Base-by-base conservation (phyloP, 2,888 invertebrate genomes). In the Coecobrya sp. region DNA sequence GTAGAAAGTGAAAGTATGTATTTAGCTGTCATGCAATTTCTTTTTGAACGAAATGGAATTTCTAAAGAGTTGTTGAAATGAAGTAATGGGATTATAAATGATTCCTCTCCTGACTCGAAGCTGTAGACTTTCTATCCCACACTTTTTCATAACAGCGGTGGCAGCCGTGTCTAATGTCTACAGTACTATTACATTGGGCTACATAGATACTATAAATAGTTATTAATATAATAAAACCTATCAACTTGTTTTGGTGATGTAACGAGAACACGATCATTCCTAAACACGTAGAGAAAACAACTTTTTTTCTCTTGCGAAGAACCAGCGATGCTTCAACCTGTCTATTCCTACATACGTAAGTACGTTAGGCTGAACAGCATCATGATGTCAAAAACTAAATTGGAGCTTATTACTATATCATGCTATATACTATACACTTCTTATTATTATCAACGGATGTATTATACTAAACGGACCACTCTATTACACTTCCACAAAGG, bases 41-140 rank as follows among this genome's bases (percentile, higher is more conserved):
- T 62, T 81, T 81, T 52, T 45, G 27, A 55, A 88, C 62, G 45
- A 68, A 73, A 79, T 81, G 88, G 65, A 89, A 70, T 82, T 89
- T 89, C 45, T 62, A 89, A 89, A 73, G 89, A 84, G 89, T 84
- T 89, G 89, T 89, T 89, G 89, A 89, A 89, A 89, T 85, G 89
- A 73, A 89, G 89, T 89, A 91, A 91, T 91, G 91, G 82, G 86
- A 91, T 91, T 91, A 86, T 91, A 86, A 91, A 91, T 86, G 91
- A 91, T 91, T 91, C 68, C 36, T 79, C 86, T 91, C 27, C 30
- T 45, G 59, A 82, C 59, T 82, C 82, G 36, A 79, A 13, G 49
- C 3, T 25, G 16, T 30, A 49, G 79, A 79, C 79, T 79, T 79
- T 79, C n/a, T 76, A 42, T 68, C 49, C 8, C 76, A 25, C 76